These are phyloP conservation scores for Empis stercorea DNA, from an alignment of 2,888 invertebrate species.

Conservation along the genomic window DNA sequence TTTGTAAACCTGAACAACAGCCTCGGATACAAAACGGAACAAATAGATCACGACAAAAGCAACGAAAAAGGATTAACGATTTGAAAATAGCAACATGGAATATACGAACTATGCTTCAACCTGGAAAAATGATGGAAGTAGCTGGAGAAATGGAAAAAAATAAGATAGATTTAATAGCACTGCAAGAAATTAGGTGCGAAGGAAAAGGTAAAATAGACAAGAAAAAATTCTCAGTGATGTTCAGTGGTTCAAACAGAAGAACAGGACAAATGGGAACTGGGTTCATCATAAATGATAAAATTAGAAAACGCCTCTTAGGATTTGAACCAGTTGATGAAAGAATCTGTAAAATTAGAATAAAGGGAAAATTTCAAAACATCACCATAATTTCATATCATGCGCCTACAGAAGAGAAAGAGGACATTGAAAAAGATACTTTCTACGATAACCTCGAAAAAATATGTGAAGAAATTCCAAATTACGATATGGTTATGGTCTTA, in stretches of 20 bases:
- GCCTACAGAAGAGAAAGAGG: neutral
- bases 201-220: neutral
- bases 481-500: neutral
- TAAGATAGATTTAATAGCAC: neutral
- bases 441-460: neutral
- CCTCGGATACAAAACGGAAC: neutral
- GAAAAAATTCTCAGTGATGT: neutral
- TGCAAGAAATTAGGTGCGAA: neutral
- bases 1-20: neutral
- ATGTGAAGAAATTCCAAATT: neutral
- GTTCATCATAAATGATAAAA: neutral
- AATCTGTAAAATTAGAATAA: neutral
- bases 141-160: neutral
- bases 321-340: neutral
- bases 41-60: no score
- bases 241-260: neutral
- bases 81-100: neutral
- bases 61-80: neutral
- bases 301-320: neutral
- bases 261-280: neutral
- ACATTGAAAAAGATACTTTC: no score
- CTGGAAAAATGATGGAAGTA: neutral
- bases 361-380: neutral
- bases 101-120: no score
- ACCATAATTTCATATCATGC: neutral